Base-by-base conservation (phyloP, 2,888 invertebrate species). In the Druceiella hillmani region DNA sequence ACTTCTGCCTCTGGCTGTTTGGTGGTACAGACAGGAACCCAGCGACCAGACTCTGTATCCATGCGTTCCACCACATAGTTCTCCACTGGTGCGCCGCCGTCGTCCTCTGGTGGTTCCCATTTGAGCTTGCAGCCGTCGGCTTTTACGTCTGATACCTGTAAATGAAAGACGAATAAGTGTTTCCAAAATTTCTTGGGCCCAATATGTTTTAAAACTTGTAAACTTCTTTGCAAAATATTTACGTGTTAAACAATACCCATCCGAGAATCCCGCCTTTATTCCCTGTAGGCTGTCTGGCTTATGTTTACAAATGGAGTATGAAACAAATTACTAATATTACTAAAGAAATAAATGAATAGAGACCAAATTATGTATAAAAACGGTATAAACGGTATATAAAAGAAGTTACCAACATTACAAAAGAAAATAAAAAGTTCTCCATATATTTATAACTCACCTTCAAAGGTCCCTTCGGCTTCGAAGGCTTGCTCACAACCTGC, bases 91-190 rank as follows among this genome's bases (percentile, higher is more conserved):
- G 88, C 86, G 11, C 97, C 97, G 24, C 97, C 97, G 55, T 97
- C 95, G 61, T 97, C 95, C 60, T 94, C 93, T 3, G 97, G 97
- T 33, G 90, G 84, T 43, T 94, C 86, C 97, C 97, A 98, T 66
- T 91, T 86, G 12, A 98, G 75, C 56, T 91, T 90, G 62, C 92
- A 93, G 34, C 91, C 86, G 59, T 95, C 92, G 3, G 91, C 87
- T 44, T 83, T 89, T 1, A 97, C 88, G 59, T 94, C 90, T 2
- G 86, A 85, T 33, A 72, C 72, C 71, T 70, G 43, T 11, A 5
- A 36, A 33, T 2, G 27, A 25, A 7, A 15, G 11, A 7, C 5
- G 11, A 9, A 10, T 10, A 7, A 7, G 22, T 20, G 22, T 5
- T 20, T 7, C 9, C 9, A 7, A 20, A 20, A 20, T 7, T 7